A percentile compares a stretch with the other conserved stretches of the same genome.
Evolutionary conservation across 2,797 vertebrate genomes (phyloP).

Genomic region (Phataginus tetradactyla): DNA sequence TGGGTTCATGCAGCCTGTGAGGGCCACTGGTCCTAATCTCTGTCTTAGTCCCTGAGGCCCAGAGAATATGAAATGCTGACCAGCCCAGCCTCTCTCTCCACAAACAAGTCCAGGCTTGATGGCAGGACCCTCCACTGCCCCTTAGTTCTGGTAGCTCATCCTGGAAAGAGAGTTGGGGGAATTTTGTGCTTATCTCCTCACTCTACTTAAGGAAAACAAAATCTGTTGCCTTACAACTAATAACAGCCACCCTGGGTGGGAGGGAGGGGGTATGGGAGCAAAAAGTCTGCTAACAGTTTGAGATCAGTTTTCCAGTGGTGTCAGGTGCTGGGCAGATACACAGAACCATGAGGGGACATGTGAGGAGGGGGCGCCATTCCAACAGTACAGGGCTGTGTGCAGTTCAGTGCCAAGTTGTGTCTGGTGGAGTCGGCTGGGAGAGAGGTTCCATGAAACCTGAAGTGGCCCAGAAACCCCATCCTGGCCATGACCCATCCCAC

Average conservation of each 20-base stretch:
- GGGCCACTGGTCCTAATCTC: not conserved
- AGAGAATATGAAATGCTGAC: not conserved
- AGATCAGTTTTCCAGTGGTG: not conserved
- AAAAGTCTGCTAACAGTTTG: not conserved
- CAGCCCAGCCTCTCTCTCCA: not conserved
- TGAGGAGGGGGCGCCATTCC: not conserved
- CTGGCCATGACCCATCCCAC: not conserved
- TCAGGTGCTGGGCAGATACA: not conserved
- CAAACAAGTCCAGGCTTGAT: not conserved
- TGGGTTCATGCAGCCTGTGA: fast-evolving
- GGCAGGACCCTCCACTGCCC: not conserved
- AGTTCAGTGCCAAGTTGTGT: too few relatives aligned
- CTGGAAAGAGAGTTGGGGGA: not conserved
- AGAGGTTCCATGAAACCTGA: not conserved
- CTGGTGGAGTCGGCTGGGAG: not conserved
- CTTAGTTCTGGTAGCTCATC: not conserved
- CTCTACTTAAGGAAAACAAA: not conserved
- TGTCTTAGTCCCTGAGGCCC: not conserved
- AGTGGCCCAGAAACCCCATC: not conserved
- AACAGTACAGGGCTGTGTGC: fast-evolving
- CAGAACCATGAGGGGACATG: not conserved
- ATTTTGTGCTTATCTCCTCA: not conserved
- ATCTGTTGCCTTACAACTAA: not conserved
- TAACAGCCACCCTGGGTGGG: not conserved
- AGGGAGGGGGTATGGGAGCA: not conserved